A percentile compares a stretch with the other conserved stretches of the same genome.
phyloP scores from a whole-genome alignment of 2,797 vertebrate species.

The Gambelia wislizenii region DNA sequence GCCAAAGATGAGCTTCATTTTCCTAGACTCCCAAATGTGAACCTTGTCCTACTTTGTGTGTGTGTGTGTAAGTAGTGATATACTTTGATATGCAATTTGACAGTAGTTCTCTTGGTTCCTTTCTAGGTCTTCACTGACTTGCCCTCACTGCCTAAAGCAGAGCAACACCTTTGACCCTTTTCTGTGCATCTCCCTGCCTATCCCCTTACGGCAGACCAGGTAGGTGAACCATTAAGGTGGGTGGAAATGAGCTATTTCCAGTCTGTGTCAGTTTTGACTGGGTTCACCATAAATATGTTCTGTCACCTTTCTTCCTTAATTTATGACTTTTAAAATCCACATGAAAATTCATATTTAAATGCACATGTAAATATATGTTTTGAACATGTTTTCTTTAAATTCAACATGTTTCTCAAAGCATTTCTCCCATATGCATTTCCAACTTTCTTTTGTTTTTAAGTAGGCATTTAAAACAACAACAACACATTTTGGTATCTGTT shows the following conservation, averaged over 20 bases:
- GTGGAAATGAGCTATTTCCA: background rate
- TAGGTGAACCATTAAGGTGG: slow-evolving; percentile 67
- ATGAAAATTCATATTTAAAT: background rate
- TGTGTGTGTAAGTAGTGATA: background rate
- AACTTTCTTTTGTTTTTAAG: background rate
- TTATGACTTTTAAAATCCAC: background rate
- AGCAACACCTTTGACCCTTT: slow-evolving; percentile 97
- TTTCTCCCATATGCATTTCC: background rate
- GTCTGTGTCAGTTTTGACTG: background rate
- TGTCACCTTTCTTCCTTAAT: background rate
- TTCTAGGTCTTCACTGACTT: slow-evolving; percentile 92
- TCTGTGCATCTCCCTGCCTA: slow-evolving; percentile 92
- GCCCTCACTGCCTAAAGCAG: slow-evolving; percentile 94
- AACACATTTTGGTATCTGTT: background rate
- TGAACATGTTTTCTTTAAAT: background rate
- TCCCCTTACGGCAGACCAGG: slow-evolving; percentile 93
- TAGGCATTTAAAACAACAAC: background rate
- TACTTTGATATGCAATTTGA: background rate
- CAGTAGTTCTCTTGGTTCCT: background rate
- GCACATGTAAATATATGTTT: background rate
- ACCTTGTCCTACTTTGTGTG: background rate
- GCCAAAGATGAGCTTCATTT: background rate
- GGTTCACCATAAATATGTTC: background rate
- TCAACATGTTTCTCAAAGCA: background rate
- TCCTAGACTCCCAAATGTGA: background rate